Evolutionary conservation across 2,888 invertebrate genomes (phyloP), one percentile per base, ranked within the genome.

Genomic region (Strigamia transsilvanica): DNA sequence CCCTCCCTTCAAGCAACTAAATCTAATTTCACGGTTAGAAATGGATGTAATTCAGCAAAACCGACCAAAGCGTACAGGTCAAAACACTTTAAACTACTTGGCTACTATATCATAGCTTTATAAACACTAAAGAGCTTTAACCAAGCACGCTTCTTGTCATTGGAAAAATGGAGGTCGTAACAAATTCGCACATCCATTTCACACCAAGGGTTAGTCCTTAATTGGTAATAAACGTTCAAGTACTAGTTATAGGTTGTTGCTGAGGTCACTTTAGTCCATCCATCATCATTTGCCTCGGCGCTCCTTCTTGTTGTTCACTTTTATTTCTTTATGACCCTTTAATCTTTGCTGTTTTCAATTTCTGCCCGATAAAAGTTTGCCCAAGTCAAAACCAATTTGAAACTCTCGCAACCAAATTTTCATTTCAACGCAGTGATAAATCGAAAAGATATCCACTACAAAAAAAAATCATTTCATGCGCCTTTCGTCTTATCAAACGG

Each of bases 21-120:
- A 56, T 56, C 56, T 56, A 56, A 56, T 56, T 56, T 56, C 56
- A 56, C 56, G 18, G 56, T 18, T 56, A 9, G 18, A 18, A 56
- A 56, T 56, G 56, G 18, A 18, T 56, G 56, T 56, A 18, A 56
- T 56, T 56, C 56, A 56, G 56, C n/a, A 56, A 56, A 56, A 18
- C 6, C 56, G 18, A 56, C 56, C 56, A 6, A 56, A 56, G 56
- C 5, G 56, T 56, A 18, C 10, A 56, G 56, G 56, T 56, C 56
- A 56, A 56, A 56, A 56, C 56, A 56, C 56, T 56, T 56, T 56
- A 56, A 56, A 56, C 56, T 56, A 56, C n/a, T 56, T 56, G n/a
- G 18, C 56, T 56, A 46, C 13, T 46, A 46, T 46, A 46, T 46
- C 46, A 46, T n/a, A n/a, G 46, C 46, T 46, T 4, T 46, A 46